Evolutionary conservation across 2,888 invertebrate species (phyloP).

Genomic region (Carabus problematicus): DNA sequence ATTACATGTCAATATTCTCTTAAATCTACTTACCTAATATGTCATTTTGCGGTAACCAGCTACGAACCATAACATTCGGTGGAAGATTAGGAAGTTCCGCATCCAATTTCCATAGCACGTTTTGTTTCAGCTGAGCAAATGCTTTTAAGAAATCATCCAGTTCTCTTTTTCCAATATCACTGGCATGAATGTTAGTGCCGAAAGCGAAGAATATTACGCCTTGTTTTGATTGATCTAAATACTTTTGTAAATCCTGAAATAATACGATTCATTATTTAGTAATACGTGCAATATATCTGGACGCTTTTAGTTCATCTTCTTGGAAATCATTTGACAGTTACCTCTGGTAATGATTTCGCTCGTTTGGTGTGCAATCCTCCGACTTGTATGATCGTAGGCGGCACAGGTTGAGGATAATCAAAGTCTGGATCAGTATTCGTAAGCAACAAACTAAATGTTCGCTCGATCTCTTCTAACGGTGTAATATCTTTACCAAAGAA

Average conservation of each 20-base stretch:
- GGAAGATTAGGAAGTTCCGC: constrained; percentile 52
- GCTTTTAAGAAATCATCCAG: constrained; percentile 51
- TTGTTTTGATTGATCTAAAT: constrained; percentile 53
- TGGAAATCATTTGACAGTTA: constrained; percentile 30
- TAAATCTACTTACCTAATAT: constrained; percentile 51
- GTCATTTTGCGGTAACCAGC: constrained; percentile 59
- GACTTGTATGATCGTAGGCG: constrained; percentile 55
- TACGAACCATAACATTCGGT: constrained; percentile 54
- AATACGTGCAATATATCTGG: constrained; percentile 1
- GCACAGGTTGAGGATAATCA: constrained; percentile 51
- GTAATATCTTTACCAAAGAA: constrained; percentile 46
- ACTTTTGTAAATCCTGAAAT: constrained; percentile 52
- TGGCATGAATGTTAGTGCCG: constrained; percentile 54
- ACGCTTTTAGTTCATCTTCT: not conserved
- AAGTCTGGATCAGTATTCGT: constrained; percentile 51
- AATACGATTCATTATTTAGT: constrained; percentile 24
- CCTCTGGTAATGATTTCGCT: constrained; percentile 50
- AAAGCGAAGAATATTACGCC: constrained; percentile 57
- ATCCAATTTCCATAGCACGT: constrained; percentile 58
- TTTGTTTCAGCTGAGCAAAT: constrained; percentile 54
- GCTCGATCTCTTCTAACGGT: constrained; percentile 48
- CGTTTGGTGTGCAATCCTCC: constrained; percentile 54
- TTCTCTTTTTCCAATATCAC: constrained; percentile 49
- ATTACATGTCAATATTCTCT: not conserved
- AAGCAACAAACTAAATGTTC: constrained; percentile 51